phyloP scores from a whole-genome alignment of 2,113 vertebrate species.

The Calidris pygmaea region DNA sequence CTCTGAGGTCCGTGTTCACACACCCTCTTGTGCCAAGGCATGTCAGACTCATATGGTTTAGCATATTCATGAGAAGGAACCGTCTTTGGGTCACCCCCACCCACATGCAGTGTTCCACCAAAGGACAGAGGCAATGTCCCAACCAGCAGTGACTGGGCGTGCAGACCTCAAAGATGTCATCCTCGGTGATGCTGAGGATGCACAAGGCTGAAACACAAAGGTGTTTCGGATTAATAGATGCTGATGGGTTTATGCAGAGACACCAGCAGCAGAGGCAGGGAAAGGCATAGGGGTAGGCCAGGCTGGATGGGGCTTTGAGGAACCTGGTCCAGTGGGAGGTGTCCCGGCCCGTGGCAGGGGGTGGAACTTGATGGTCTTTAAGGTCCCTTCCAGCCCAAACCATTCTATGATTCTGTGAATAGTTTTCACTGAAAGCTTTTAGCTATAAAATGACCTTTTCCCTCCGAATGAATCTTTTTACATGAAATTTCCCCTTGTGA shows the following conservation, averaged over 20 bases:
- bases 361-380: no score
- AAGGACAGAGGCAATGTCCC: background rate
- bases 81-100: background rate
- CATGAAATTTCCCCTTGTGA: background rate
- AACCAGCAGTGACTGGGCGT: background rate
- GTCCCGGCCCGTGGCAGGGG: no score
- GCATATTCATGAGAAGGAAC: background rate
- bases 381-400: no score
- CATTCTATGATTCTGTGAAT: background rate
- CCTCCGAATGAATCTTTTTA: background rate
- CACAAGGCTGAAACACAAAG: background rate
- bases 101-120: no score
- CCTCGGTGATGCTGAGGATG: background rate
- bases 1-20: background rate
- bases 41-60: background rate
- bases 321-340: no score
- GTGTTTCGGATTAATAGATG: background rate
- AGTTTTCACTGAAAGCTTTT: background rate
- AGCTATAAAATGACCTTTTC: background rate
- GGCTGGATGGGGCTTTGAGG: no score
- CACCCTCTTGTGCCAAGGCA: background rate
- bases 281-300: background rate
- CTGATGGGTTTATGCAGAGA: background rate
- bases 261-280: background rate
- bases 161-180: background rate